These are phyloP conservation scores for Drosophila lacteicornis DNA, from an alignment of 1,140 invertebrate genomes.

Conservation along the genomic window DNA sequence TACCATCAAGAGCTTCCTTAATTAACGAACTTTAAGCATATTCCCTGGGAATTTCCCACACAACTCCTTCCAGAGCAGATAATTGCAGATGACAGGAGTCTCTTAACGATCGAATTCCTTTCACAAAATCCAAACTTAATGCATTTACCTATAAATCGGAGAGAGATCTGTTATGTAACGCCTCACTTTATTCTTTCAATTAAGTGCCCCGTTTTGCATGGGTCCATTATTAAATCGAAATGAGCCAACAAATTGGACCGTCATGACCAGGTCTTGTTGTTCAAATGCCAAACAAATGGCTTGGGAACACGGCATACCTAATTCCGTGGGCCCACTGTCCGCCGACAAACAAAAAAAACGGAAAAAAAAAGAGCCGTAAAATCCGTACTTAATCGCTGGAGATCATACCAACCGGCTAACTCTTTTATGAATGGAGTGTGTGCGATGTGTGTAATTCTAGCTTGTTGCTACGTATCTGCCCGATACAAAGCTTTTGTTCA, in stretches of 20 bases:
- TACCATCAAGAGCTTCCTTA: not conserved
- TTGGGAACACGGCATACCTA: constrained; percentile 26
- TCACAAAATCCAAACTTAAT: not conserved
- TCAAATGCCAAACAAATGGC: constrained; percentile 45
- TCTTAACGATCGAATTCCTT: constrained; percentile 11
- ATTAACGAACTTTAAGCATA: not conserved
- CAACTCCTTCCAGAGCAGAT: not conserved
- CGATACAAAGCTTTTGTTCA: constrained; percentile 46
- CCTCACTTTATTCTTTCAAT: constrained; percentile 48
- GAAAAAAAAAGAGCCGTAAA: constrained; percentile 24
- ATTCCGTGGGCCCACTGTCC: constrained; percentile 8
- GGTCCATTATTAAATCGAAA: constrained; percentile 52
- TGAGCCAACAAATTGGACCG: constrained; percentile 45
- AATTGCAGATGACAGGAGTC: not conserved
- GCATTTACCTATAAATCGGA: not conserved
- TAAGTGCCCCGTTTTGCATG: constrained; percentile 55
- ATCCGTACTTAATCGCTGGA: constrained; percentile 42
- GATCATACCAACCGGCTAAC: constrained; percentile 12
- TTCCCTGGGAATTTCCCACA: not conserved
- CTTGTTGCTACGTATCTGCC: constrained; percentile 31
- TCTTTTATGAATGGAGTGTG: constrained; percentile 64
- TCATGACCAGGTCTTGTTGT: constrained; percentile 40
- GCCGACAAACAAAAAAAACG: not conserved
- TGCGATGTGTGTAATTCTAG: constrained; percentile 42
- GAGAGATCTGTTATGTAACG: constrained; percentile 33